Base-by-base conservation (phyloP, 2,113 vertebrate species). In the Caloenas nicobarica region DNA sequence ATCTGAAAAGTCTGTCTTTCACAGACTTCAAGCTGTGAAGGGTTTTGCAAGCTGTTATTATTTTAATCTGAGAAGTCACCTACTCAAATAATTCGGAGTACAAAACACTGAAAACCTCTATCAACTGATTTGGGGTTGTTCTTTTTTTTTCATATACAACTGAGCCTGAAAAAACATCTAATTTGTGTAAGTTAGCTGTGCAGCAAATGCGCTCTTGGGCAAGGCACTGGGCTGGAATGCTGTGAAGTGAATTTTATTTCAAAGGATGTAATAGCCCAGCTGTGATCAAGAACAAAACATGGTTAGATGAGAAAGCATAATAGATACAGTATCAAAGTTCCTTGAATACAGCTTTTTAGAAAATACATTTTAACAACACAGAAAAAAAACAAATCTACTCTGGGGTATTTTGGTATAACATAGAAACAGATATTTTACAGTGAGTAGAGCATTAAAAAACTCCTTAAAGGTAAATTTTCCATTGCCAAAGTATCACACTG, bases 271-370 rank as follows among this genome's bases (percentile, higher is more conserved):
- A 92, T 80, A 94, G 58, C 54, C 83, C 80, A 95, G 54, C 65
- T 95, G 91, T 80, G 86, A 97, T 91, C 78, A 91, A 70, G 62
- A 87, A 86, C 54, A 82, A 95, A 92, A 77, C 29, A 53, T 48
- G 36, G 62, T 74, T 81, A 87, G 51, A 84, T 86, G 72, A 72
- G 86, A 81, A 87, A 94, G 25, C 31, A 73, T 58, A 71, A 56
- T 28, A 86, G 60, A 84, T 11, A 70, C 0, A 0, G 5, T 82
- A 87, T 56, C 4, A 0, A 77, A 83, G 51, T 46, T 84, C 44
- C 34, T 64, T 92, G n/a, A 89, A 80, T 29, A 58, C 23, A 28
- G 36, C 16, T 86, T 16, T 93, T 85, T 38, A 78, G 76, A 88
- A 79, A 76, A 81, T 8, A 42, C 10, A 15, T 66, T 82, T 57